Percentiles rank a stretch among this genome's conserved stretches.
Evolutionary conservation across 2,888 invertebrate genomes (phyloP).

Genomic region (Eumacrocentrus americanus): DNA sequence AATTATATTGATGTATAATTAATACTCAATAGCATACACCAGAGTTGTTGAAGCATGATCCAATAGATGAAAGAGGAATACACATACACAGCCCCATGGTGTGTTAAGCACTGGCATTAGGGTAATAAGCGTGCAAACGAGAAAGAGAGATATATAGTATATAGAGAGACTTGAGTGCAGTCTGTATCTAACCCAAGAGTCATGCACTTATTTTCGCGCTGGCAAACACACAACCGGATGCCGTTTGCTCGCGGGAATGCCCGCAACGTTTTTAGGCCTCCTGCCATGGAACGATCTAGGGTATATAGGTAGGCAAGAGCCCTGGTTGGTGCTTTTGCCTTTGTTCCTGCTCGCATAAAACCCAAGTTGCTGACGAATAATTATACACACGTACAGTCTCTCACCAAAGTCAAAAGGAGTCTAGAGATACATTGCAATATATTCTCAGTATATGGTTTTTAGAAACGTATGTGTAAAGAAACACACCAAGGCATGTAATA

Average conservation of each 20-base stretch:
- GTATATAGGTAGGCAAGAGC: not conserved
- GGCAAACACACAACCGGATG: constrained; percentile 28
- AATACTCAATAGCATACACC: not conserved
- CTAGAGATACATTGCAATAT: no score
- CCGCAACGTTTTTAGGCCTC: constrained; percentile 20
- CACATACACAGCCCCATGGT: constrained; percentile 50
- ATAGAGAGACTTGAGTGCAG: not conserved
- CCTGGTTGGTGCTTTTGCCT: not conserved
- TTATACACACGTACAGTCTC: constrained; percentile 15
- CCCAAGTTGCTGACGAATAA: constrained; percentile 15
- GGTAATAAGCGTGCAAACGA: constrained; percentile 60
- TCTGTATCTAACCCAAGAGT: constrained; percentile 15
- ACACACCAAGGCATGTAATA: no score
- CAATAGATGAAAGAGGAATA: constrained; percentile 31
- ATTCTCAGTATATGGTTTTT: not conserved
- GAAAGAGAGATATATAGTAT: constrained; percentile 27
- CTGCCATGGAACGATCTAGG: constrained; percentile 15
- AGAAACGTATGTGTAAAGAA: not conserved
- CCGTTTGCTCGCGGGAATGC: constrained; percentile 23
- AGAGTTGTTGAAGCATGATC: constrained; percentile 12
- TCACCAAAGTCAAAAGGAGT: no score
- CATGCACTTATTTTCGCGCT: constrained; percentile 41
- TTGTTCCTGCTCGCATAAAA: constrained; percentile 18
- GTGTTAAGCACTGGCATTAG: constrained; percentile 60
- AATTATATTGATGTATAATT: constrained; percentile 14